These are phyloP conservation scores for Neoitamus cyanurus DNA, from an alignment of 2,888 invertebrate genomes.

Conservation along the genomic window DNA sequence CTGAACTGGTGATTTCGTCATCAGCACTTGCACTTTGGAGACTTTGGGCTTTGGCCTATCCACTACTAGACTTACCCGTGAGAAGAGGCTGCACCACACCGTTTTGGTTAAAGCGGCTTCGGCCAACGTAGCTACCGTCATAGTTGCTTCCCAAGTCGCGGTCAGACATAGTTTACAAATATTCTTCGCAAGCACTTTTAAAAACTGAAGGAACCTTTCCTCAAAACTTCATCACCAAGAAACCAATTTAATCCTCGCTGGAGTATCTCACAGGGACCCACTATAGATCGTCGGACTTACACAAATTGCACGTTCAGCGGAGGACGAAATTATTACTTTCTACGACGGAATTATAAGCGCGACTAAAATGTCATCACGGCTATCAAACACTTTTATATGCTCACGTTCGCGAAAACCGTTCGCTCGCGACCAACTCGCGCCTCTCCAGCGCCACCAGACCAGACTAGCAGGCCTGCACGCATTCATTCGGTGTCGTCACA, in stretches of 20 bases:
- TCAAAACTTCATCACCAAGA: conserved; percentile 17
- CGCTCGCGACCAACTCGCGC: conserved; percentile 12
- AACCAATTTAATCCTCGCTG: not conserved
- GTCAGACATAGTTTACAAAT: conserved; percentile 60
- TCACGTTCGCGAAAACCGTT: not conserved
- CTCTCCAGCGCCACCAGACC: not conserved
- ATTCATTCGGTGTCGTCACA: not conserved
- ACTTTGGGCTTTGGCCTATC: not conserved
- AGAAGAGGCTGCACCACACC: conserved; percentile 87
- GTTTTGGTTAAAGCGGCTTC: conserved; percentile 64
- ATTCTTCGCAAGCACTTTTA: not conserved
- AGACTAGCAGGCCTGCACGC: not conserved
- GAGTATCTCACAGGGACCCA: not conserved
- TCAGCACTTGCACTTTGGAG: not conserved
- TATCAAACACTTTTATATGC: conserved; percentile 44
- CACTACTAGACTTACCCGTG: conserved; percentile 74
- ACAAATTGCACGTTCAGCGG: not conserved
- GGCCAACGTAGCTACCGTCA: conserved; percentile 61
- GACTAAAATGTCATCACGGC: conserved; percentile 46
- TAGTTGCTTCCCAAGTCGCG: conserved; percentile 61
- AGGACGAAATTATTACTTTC: not conserved
- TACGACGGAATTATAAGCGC: conserved; percentile 24
- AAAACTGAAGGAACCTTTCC: not conserved
- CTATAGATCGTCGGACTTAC: not conserved
- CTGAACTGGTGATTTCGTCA: not conserved